Evolutionary conservation across 2,113 vertebrate genomes (phyloP).

Genomic region (Hippocampus barbouri): DNA sequence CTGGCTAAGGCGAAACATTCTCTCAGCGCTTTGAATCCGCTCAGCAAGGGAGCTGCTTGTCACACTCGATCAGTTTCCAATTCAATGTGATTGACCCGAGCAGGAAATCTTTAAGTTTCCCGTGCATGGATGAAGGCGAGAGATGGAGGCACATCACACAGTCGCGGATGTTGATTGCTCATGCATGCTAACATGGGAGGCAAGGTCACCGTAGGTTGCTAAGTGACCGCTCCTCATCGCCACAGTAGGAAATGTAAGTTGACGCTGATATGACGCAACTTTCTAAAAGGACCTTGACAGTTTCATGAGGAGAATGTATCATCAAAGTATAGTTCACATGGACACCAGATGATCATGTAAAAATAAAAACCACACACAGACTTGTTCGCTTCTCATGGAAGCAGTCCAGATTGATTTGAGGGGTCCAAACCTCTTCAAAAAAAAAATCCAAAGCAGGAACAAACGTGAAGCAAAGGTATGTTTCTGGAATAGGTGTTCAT

Average conservation of each 20-base stretch:
- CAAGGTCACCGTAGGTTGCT: conserved; percentile 58
- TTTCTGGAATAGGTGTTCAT: too few relatives aligned
- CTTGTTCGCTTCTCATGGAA: not conserved
- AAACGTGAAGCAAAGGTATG: too few relatives aligned
- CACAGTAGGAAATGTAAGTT: conserved; percentile 10
- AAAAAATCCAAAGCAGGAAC: too few relatives aligned
- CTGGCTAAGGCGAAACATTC: conserved; percentile 45
- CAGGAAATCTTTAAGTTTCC: conserved; percentile 67
- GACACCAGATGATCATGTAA: not conserved
- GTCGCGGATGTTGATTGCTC: conserved; percentile 45
- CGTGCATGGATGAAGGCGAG: conserved; percentile 52
- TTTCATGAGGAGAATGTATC: not conserved
- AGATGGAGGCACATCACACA: conserved; percentile 54
- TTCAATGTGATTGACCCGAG: conserved; percentile 59
- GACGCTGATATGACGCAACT: conserved; percentile 27
- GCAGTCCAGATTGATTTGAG: not conserved
- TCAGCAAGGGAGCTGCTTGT: conserved; percentile 35
- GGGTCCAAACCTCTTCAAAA: too few relatives aligned
- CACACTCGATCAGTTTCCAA: conserved; percentile 51
- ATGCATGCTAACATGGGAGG: conserved; percentile 63
- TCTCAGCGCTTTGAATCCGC: conserved; percentile 30
- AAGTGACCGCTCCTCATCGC: conserved; percentile 43
- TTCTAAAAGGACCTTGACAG: conserved; percentile 6
- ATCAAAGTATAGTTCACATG: not conserved
- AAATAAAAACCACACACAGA: not conserved